These are phyloP conservation scores for Himalopsyche anomala DNA, from an alignment of 2,888 invertebrate species.

Conservation along the genomic window DNA sequence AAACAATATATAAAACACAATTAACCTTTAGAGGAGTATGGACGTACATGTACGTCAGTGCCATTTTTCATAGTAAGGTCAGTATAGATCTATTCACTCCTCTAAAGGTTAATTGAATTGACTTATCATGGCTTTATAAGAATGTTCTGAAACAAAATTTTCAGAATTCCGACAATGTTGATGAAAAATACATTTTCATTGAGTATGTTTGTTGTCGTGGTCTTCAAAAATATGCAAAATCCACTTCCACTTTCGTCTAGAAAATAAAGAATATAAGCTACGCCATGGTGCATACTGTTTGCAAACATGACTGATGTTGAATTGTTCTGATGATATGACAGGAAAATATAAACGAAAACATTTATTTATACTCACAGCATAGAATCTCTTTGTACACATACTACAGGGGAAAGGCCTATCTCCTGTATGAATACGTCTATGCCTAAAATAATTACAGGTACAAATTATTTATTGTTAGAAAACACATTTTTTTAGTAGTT, in stretches of 20 bases:
- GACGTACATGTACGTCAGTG: no score
- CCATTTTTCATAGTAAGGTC: no score
- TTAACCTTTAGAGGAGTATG: background rate
- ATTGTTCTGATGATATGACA: no score
- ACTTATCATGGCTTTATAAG: background rate
- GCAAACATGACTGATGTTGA: no score
- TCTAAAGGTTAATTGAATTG: no score
- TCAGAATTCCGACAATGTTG: background rate
- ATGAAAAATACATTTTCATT: background rate
- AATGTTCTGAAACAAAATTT: background rate
- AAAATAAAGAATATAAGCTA: no score
- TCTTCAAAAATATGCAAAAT: no score
- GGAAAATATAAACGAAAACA: background rate
- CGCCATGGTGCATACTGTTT: no score
- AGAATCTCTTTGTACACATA: conserved; percentile 74
- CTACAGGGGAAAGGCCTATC: conserved; percentile 74
- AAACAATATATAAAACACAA: conserved; percentile 52
- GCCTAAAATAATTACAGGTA: conserved; percentile 70
- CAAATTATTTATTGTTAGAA: background rate
- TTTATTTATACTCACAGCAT: conserved; percentile 72
- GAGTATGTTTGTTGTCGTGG: no score
- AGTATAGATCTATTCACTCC: no score
- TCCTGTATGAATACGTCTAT: conserved; percentile 76
- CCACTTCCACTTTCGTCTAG: no score
- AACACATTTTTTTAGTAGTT: background rate